Conservation (phyloP, 1,140 invertebrate genomes). For the Pogonomyrmex barbatus region DNA sequence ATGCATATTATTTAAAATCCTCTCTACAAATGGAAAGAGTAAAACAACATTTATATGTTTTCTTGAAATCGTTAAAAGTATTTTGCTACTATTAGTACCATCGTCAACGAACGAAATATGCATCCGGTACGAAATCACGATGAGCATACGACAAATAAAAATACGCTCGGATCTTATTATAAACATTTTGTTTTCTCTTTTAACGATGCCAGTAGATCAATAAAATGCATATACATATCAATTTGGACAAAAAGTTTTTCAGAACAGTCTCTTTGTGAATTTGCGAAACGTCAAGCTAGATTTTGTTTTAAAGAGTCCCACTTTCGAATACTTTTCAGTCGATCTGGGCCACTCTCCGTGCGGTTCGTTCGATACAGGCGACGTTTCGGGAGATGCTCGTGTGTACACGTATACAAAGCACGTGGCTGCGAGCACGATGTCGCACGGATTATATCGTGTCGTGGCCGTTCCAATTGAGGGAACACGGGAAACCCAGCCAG, state of each 20-base stretch:
- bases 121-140: background rate
- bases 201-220: background rate
- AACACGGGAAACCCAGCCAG: constrained; percentile 43
- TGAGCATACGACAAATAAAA: background rate
- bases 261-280: constrained; percentile 1
- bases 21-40: background rate
- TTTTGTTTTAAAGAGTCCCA: background rate
- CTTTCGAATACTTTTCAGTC: background rate
- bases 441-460: constrained; percentile 63
- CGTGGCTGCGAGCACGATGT: constrained; percentile 4
- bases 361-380: constrained; percentile 13
- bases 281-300: background rate
- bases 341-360: background rate
- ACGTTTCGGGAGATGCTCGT: background rate
- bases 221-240: background rate
- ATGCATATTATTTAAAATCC: constrained; percentile 13
- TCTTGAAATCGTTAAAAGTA: background rate
- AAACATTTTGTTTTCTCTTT: background rate
- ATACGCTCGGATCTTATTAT: background rate
- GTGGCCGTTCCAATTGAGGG: constrained; percentile 54
- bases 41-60: background rate
- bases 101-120: constrained; percentile 21
- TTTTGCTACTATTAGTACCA: constrained; percentile 13
- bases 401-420: constrained; percentile 52
- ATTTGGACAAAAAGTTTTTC: constrained; percentile 7